Conservation (phyloP, 1,140 invertebrate genomes). For the Drosophila busckii region DNA sequence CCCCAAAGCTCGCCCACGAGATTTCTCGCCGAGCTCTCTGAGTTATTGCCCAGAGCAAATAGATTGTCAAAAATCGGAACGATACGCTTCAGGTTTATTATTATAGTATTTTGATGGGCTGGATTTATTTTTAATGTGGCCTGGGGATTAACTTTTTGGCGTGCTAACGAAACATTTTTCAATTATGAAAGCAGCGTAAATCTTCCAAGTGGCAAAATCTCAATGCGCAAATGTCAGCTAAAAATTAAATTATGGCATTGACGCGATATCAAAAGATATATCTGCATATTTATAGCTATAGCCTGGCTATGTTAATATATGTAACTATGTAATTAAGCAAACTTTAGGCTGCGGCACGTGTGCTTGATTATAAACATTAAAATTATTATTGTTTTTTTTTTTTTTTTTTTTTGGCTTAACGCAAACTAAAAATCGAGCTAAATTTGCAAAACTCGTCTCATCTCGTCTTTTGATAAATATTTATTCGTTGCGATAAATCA, state of each 20-base stretch:
- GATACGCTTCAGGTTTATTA: conserved; percentile 35
- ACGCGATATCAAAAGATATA: conserved; percentile 12
- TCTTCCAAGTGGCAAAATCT: conserved; percentile 19
- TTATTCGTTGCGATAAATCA: conserved; percentile 68
- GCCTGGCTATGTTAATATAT: too few relatives aligned
- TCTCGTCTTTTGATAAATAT: conserved; percentile 41
- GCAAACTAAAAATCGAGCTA: conserved; percentile 37
- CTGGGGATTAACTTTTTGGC: conserved; percentile 50
- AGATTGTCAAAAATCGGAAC: conserved; percentile 46
- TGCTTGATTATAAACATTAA: too few relatives aligned
- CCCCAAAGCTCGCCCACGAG: conserved; percentile 21
- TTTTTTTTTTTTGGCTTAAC: conserved; percentile 1
- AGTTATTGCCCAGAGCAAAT: conserved; percentile 11
- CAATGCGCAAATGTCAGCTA: conserved; percentile 33
- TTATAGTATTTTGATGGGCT: conserved; percentile 46
- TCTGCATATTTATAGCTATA: conserved; percentile 12
- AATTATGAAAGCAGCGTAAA: conserved; percentile 51
- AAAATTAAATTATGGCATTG: conserved; percentile 55
- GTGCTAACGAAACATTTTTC: conserved; percentile 40
- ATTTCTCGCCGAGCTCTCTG: conserved; percentile 4
- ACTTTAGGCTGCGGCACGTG: conserved; percentile 1
- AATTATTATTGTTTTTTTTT: neutral
- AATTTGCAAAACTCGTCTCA: conserved; percentile 64
- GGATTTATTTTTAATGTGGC: conserved; percentile 65
- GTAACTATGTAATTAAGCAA: too few relatives aligned